Base-by-base conservation (phyloP, 2,113 vertebrate species). In the Vidua macroura region DNA sequence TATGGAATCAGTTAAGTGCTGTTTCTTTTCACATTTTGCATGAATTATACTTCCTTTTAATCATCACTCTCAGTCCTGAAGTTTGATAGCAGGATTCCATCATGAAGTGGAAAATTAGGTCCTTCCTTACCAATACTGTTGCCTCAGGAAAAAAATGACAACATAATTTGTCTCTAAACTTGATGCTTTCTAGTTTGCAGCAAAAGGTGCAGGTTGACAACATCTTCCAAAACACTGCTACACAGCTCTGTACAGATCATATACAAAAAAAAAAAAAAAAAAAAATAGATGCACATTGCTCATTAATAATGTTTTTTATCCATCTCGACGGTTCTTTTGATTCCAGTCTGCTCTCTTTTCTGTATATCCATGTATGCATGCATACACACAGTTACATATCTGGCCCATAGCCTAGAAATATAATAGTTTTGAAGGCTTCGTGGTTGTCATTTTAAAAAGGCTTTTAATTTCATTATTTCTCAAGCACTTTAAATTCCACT, bases 381-480 rank as follows among this genome's bases (percentile, higher is more conserved):
- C 2, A 2, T 62, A 60, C 23, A 72, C 19, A 46, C 6, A 88
- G 31, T 84, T 76, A 20, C 23, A 53, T 72, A 70, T 75, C 83
- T 90, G 85, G 90, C 52, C 27, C 73, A 35, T 16, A 84, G 48
- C 43, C 55, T 91, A 93, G 88, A 91, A 77, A 94, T 48, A 19
- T 10, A 92, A 86, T 33, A 56, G 33, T 70, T 96, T 92, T 68
- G 90, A 82, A 66, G 33, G 49, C 35, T 82, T 93, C 1, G 1
- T 64, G 55, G 15, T 10, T 79, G 74, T 41, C n/a, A 75, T 94
- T 97, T 95, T 59, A 31, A 51, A 84, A 87, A 83, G 82, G 20
- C 41, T 87, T 92, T 94, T 92, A 96, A 94, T 89, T 86, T 83
- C 21, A 49, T 88, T 95, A 86, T 93, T 97, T 96, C 39, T 73